Evolutionary conservation across 2,113 vertebrate genomes (phyloP).

Genomic region (Petroica traversi): DNA sequence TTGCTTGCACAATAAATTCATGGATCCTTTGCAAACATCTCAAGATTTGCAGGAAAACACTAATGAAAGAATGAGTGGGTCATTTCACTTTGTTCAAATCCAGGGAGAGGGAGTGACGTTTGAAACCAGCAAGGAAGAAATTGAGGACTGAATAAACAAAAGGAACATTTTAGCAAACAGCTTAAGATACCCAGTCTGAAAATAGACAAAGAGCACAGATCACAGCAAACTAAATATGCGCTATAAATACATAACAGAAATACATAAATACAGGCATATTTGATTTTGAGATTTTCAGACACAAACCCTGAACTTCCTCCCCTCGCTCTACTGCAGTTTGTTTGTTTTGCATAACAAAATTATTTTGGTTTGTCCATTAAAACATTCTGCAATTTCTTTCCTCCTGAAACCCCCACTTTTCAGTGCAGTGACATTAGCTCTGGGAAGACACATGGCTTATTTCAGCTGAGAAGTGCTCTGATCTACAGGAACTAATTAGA

Average conservation of each 20-base stretch:
- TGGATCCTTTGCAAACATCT: slow-evolving; percentile 35
- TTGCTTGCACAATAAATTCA: slow-evolving; percentile 25
- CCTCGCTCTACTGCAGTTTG: not conserved
- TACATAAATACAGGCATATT: not conserved
- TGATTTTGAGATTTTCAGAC: slow-evolving; percentile 8
- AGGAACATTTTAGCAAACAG: not conserved
- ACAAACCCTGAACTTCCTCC: not conserved
- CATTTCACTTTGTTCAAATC: slow-evolving; percentile 4
- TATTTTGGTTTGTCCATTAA: not conserved
- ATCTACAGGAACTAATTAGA: slow-evolving; percentile 53
- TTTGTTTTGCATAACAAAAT: slow-evolving; percentile 7
- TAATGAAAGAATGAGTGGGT: slow-evolving; percentile 50
- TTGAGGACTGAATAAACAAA: not conserved
- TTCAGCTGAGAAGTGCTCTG: slow-evolving; percentile 31
- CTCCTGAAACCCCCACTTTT: not conserved
- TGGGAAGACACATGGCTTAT: not conserved
- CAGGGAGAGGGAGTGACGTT: not conserved
- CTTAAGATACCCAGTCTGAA: not conserved
- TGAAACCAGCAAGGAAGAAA: not conserved
- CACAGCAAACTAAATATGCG: not conserved
- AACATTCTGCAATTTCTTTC: not conserved
- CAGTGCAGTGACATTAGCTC: slow-evolving; percentile 5
- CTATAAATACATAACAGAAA: not conserved
- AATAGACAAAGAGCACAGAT: not conserved
- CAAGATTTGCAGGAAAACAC: slow-evolving; percentile 27